These are phyloP conservation scores for Phrynosoma platyrhinos DNA, from an alignment of 2,113 vertebrate species.

Conservation along the genomic window DNA sequence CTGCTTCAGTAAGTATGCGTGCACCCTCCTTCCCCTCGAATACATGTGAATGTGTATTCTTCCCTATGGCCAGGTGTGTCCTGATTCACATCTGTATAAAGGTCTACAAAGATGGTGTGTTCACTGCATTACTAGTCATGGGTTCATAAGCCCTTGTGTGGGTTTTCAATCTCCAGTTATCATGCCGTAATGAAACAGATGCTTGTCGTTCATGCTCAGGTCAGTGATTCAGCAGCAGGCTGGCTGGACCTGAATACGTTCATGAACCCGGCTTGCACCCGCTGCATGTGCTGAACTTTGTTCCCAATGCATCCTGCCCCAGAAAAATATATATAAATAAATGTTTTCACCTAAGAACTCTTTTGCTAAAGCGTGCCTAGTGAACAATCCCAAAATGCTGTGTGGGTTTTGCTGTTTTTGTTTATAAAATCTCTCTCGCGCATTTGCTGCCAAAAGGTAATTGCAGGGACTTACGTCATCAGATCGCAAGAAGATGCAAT, in stretches of 20 bases:
- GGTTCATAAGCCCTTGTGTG: neutral
- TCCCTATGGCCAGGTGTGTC: neutral
- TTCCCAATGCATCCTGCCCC: neutral
- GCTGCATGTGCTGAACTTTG: no score
- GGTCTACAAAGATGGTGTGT: no score
- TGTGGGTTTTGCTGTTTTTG: neutral
- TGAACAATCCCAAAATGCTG: neutral
- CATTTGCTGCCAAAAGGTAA: neutral
- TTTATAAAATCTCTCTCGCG: neutral
- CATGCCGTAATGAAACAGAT: neutral
- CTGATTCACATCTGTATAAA: accelerated
- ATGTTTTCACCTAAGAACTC: neutral
- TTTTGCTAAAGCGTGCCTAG: neutral
- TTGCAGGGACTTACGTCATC: neutral
- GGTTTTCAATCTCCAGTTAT: neutral
- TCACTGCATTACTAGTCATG: neutral
- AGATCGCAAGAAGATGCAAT: neutral
- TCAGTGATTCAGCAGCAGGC: no score
- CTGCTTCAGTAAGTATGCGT: neutral
- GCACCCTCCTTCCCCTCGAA: neutral
- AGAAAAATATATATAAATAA: neutral
- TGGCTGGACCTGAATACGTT: neutral
- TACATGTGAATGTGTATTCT: accelerated
- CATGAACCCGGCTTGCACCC: neutral
- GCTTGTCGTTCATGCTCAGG: no score